Evolutionary conservation across 2,797 vertebrate species (phyloP).

Genomic region (Danionella dracula): DNA sequence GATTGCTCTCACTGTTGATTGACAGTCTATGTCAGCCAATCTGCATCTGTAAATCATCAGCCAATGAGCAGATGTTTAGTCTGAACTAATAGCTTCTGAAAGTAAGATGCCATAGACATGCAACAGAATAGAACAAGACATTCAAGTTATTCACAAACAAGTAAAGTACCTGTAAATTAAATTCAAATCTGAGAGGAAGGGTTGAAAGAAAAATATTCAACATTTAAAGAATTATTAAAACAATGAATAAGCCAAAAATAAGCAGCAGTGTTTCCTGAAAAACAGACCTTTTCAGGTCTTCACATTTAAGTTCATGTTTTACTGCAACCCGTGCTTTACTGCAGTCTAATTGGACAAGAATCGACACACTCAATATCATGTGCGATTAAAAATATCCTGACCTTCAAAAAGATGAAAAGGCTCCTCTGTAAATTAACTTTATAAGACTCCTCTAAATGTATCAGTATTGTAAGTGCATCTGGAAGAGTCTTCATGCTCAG

Average conservation of each 20-base stretch:
- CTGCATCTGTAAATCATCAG: background rate
- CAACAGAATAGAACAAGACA: background rate
- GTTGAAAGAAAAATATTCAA: no score
- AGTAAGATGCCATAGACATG: background rate
- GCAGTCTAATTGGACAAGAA: slow-evolving; percentile 12
- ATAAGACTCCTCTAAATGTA: background rate
- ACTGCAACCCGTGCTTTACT: background rate
- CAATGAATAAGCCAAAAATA: no score
- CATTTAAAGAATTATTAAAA: no score
- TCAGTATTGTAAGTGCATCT: background rate
- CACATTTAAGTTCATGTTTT: no score
- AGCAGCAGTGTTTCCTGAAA: no score
- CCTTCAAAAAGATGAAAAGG: slow-evolving; percentile 4
- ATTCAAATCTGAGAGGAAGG: no score
- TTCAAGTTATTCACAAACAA: background rate
- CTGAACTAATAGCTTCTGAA: background rate
- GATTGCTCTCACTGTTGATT: slow-evolving; percentile 11
- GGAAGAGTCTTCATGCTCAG: background rate
- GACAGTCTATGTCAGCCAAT: slow-evolving; percentile 25
- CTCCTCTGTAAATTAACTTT: background rate
- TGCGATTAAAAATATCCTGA: slow-evolving; percentile 6
- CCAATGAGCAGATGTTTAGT: background rate
- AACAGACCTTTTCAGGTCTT: no score
- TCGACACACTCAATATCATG: background rate
- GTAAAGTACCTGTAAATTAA: no score